Conservation (phyloP, 2,797 vertebrate genomes). For the Manis crassicaudata region DNA sequence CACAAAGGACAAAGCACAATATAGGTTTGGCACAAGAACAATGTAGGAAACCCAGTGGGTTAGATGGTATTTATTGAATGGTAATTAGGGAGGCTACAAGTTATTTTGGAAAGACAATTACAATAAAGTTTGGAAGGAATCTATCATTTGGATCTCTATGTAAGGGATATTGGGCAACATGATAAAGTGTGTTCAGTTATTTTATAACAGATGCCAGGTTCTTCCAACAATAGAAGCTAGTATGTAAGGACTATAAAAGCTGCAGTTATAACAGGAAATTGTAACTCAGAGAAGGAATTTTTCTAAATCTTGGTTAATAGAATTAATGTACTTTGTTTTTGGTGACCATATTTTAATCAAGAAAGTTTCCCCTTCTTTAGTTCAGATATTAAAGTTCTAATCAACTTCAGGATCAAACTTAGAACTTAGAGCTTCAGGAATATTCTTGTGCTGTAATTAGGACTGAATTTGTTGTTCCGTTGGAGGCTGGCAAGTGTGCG, state of each 20-base stretch:
- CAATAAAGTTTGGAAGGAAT: conserved; percentile 60
- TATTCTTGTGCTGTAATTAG: not conserved
- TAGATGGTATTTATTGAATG: conserved; percentile 59
- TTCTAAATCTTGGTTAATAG: not conserved
- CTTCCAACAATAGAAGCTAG: conserved; percentile 12
- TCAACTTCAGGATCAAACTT: not conserved
- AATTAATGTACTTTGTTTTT: not conserved
- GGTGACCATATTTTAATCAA: not conserved
- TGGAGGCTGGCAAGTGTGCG: not conserved
- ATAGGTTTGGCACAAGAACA: conserved; percentile 11
- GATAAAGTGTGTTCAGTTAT: conserved; percentile 49
- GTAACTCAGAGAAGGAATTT: not conserved
- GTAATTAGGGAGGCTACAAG: conserved; percentile 60
- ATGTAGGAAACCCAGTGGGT: conserved; percentile 38
- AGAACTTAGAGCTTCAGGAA: not conserved
- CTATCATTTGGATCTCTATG: conserved; percentile 54
- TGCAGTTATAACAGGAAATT: not conserved
- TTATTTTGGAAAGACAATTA: conserved; percentile 69
- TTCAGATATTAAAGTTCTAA: not conserved
- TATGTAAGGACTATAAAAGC: not conserved
- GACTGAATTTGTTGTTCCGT: not conserved
- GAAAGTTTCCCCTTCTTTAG: not conserved
- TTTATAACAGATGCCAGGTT: conserved; percentile 38
- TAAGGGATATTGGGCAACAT: conserved; percentile 41
- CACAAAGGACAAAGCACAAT: conserved; percentile 47